A percentile compares a stretch with the other conserved stretches of the same genome.
Evolutionary conservation across 1,140 invertebrate species (phyloP).

Genomic region (Drosophila quadrilineata): DNA sequence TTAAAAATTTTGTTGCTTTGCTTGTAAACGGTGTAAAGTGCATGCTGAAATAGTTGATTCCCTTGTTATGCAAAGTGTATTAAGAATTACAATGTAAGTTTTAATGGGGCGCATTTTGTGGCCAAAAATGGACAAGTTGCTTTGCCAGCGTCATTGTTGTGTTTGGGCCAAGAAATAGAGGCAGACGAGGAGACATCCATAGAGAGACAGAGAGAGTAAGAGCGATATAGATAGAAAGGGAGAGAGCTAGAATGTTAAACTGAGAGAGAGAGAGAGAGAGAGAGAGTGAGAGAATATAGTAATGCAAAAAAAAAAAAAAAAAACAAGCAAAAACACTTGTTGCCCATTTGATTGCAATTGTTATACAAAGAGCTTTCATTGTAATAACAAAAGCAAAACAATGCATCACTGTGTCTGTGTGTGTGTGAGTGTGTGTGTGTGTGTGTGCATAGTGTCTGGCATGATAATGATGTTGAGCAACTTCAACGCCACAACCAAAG

Average conservation of each 20-base stretch:
- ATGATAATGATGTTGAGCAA: slow-evolving; percentile 69
- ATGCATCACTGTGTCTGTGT: slow-evolving; percentile 23
- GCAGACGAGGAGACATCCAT: no score
- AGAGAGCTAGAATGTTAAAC: no score
- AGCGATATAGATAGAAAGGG: not conserved
- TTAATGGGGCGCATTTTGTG: slow-evolving; percentile 69
- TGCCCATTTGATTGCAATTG: slow-evolving; percentile 52
- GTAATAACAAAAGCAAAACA: slow-evolving; percentile 71
- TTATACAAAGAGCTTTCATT: slow-evolving; percentile 73
- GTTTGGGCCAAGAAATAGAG: no score
- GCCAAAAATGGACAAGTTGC: slow-evolving; percentile 66
- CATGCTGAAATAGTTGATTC: not conserved
- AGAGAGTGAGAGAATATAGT: not conserved
- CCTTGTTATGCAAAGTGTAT: slow-evolving; percentile 6
- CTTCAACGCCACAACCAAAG: slow-evolving; percentile 11
- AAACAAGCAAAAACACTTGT: slow-evolving; percentile 53
- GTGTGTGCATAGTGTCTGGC: slow-evolving; percentile 48
- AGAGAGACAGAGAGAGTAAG: slow-evolving; percentile 1
- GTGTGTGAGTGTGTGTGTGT: slow-evolving; percentile 1
- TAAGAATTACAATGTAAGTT: slow-evolving; percentile 52
- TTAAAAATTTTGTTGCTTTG: not conserved
- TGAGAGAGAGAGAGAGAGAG: no score
- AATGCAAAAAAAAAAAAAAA: no score
- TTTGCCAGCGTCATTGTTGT: slow-evolving; percentile 39
- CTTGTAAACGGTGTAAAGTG: no score